A percentile compares a stretch with the other conserved stretches of the same genome.
These are phyloP conservation scores for Crocidura indochinensis DNA, from an alignment of 2,797 vertebrate species.

Conservation along the genomic window DNA sequence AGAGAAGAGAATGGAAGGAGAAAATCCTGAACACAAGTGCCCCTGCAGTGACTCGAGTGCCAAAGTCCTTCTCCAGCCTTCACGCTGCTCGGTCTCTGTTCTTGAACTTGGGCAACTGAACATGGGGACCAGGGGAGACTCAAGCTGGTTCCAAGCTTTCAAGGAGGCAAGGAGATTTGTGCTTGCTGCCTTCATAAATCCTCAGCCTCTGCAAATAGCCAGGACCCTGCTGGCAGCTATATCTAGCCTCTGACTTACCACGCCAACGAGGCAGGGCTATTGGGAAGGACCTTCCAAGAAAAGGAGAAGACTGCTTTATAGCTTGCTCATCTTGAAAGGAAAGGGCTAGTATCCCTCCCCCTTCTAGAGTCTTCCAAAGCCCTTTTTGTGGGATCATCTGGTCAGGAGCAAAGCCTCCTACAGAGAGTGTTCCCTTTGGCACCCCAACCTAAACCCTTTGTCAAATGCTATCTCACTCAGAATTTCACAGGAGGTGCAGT, in stretches of 20 bases:
- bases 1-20: not conserved
- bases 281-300: slow-evolving; percentile 37
- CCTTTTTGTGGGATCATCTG: not conserved
- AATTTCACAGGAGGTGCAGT: slow-evolving; percentile 62
- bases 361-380: not conserved
- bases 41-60: not conserved
- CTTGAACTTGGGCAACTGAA: slow-evolving; percentile 17
- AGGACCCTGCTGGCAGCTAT: not conserved
- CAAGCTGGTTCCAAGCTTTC: slow-evolving; percentile 80
- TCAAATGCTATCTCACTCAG: slow-evolving; percentile 79
- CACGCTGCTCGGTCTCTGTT: rapidly evolving
- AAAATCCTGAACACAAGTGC: not conserved
- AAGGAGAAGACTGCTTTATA: slow-evolving; percentile 4
- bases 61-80: not conserved
- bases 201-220: slow-evolving; percentile 76
- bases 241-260: slow-evolving; percentile 63
- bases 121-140: slow-evolving; percentile 63
- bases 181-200: not conserved
- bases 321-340: slow-evolving; percentile 52
- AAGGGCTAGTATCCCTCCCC: not conserved
- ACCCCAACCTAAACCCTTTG: not conserved
- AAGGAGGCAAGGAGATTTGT: slow-evolving; percentile 77
- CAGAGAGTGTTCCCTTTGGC: slow-evolving; percentile 25
- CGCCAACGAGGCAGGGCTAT: not conserved
- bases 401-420: slow-evolving; percentile 1